phyloP scores from a whole-genome alignment of 1,140 invertebrate genomes.

The Sminthurinus signatus region DNA sequence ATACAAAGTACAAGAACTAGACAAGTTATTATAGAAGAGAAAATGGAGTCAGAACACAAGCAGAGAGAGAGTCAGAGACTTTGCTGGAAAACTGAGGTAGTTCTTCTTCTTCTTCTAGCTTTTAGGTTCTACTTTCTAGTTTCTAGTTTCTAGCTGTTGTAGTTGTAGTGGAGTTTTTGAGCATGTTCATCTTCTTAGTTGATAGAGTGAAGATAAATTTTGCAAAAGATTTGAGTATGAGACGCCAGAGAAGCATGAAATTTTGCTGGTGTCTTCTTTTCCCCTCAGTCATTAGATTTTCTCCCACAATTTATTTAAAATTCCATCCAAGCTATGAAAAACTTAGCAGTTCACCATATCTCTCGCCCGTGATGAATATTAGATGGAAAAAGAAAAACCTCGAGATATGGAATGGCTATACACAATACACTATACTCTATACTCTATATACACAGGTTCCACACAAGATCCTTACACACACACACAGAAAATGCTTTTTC shows the following conservation, averaged over 20 bases:
- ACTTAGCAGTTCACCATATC: conserved; percentile 38
- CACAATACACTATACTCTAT: too few relatives aligned
- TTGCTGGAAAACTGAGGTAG: too few relatives aligned
- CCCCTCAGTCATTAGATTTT: conserved; percentile 42
- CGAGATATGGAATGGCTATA: conserved; percentile 31
- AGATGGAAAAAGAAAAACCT: conserved; percentile 39
- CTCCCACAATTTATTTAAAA: conserved; percentile 42
- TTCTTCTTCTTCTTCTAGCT: too few relatives aligned
- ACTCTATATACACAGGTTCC: too few relatives aligned
- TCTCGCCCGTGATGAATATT: conserved; percentile 40
- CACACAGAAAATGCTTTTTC: too few relatives aligned
- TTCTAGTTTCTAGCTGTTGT: too few relatives aligned
- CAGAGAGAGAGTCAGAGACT: background rate
- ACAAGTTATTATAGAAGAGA: background rate
- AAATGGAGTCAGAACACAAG: too few relatives aligned
- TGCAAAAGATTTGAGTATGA: conserved; percentile 35
- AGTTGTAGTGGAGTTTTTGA: background rate
- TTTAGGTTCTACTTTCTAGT: too few relatives aligned
- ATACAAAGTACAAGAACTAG: too few relatives aligned
- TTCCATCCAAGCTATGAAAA: conserved; percentile 41
- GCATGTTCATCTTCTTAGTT: conserved; percentile 22
- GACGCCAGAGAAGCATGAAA: conserved; percentile 23
- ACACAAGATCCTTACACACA: too few relatives aligned
- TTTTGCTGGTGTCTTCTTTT: conserved; percentile 29
- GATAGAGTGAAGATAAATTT: conserved; percentile 35